These are phyloP conservation scores for Probosciger aterrimus DNA, from an alignment of 2,113 vertebrate species.

Conservation along the genomic window DNA sequence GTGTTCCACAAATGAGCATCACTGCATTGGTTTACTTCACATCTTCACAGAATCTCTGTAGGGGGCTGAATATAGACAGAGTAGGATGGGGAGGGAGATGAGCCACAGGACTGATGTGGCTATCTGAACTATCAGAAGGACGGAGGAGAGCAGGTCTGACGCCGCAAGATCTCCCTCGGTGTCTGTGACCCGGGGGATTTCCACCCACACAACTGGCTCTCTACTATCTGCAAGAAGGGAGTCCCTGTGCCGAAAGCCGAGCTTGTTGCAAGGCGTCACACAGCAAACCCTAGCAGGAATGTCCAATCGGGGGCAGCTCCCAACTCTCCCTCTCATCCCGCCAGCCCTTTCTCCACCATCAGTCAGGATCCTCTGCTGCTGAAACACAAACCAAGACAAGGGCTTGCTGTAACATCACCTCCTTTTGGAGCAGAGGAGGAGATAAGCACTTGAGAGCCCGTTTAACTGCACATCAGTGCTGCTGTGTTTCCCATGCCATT, in stretches of 20 bases:
- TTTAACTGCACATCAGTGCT: neutral
- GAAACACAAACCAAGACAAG: neutral
- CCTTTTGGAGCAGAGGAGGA: neutral
- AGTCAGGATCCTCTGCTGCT: neutral
- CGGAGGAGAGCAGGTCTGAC: neutral
- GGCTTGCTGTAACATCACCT: neutral
- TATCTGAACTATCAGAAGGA: neutral
- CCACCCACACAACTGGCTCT: neutral
- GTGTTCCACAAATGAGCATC: constrained; percentile 16
- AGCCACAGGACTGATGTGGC: neutral
- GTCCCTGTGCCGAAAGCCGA: neutral
- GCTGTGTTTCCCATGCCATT: rapidly evolving
- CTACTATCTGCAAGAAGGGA: neutral
- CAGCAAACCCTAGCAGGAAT: neutral
- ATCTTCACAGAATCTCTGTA: neutral
- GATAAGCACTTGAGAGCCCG: neutral
- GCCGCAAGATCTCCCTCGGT: neutral
- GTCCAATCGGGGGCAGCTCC: neutral
- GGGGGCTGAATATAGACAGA: neutral
- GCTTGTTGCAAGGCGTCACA: neutral
- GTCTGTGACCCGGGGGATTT: neutral
- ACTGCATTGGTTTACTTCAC: neutral
- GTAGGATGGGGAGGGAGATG: neutral
- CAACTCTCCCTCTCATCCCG: neutral
- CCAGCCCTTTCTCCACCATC: neutral